Conservation (phyloP, 2,888 invertebrate species). For the Dryococelus australis region DNA sequence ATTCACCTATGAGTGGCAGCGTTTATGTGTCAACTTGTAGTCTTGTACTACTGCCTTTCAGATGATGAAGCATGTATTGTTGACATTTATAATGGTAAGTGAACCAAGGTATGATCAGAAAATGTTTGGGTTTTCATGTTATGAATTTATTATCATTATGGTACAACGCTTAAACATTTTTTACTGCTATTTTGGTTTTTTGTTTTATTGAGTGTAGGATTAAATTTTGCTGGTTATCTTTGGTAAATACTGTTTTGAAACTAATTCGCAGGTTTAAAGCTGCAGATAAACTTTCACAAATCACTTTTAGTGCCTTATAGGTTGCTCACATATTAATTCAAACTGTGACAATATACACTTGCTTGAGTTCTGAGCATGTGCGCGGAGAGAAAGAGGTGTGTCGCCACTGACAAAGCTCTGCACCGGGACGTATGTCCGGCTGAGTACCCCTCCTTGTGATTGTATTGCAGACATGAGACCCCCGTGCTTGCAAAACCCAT, state of each 20-base stretch:
- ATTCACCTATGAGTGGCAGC: background rate
- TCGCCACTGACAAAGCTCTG: background rate
- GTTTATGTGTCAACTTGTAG: background rate
- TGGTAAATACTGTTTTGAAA: background rate
- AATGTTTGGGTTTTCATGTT: background rate
- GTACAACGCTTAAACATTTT: too few relatives aligned
- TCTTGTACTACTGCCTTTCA: background rate
- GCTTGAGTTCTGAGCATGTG: background rate
- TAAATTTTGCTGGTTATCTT: background rate
- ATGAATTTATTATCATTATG: background rate
- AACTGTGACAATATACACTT: background rate
- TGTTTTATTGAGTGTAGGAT: too few relatives aligned
- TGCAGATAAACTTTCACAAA: background rate
- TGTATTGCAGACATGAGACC: constrained; percentile 79
- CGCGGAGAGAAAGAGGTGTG: background rate
- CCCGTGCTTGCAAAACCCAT: constrained; percentile 82
- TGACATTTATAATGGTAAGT: background rate
- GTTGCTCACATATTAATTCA: background rate
- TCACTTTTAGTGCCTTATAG: background rate
- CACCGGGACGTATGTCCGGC: background rate
- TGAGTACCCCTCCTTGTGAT: constrained; percentile 35
- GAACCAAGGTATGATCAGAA: background rate
- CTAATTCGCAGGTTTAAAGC: background rate
- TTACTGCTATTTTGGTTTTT: too few relatives aligned
- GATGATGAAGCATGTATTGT: background rate